Evolutionary conservation across 1,140 invertebrate species (phyloP).

Genomic region (Riptortus pedestris): DNA sequence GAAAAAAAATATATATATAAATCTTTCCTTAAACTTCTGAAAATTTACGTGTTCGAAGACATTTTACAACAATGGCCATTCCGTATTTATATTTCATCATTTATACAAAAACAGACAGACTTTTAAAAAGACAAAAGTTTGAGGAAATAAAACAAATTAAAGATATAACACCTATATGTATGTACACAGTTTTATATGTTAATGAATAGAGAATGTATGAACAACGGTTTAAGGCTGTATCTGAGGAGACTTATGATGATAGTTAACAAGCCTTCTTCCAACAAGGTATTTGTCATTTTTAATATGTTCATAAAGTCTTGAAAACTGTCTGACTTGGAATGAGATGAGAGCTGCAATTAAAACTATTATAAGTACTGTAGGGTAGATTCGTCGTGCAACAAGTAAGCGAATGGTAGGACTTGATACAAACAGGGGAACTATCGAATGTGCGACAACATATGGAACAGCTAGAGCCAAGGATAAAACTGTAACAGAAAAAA

Average conservation of each 20-base stretch:
- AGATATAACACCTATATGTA: not conserved
- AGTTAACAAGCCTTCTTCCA: constrained; percentile 88
- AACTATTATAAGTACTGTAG: constrained; percentile 61
- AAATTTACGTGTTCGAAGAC: too few relatives aligned
- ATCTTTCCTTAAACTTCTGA: not conserved
- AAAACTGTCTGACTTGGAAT: constrained; percentile 82
- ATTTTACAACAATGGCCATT: not conserved
- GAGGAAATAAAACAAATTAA: not conserved
- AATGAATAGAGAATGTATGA: not conserved
- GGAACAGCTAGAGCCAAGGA: constrained; percentile 76
- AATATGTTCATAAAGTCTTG: constrained; percentile 92
- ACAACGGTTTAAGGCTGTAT: not conserved
- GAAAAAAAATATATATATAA: not conserved
- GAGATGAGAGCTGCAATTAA: constrained; percentile 28
- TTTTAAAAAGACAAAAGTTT: not conserved
- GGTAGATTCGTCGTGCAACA: constrained; percentile 82
- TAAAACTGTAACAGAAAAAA: constrained; percentile 35
- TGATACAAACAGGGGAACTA: constrained; percentile 68
- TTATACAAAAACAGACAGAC: not conserved
- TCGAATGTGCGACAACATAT: constrained; percentile 73
- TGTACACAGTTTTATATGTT: not conserved
- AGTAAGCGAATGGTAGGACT: constrained; percentile 62
- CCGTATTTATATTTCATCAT: not conserved
- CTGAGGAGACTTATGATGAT: constrained; percentile 46
- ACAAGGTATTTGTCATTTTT: constrained; percentile 99